Base-by-base conservation (phyloP, 2,888 invertebrate species). In the Neuroscelio doddi region DNA sequence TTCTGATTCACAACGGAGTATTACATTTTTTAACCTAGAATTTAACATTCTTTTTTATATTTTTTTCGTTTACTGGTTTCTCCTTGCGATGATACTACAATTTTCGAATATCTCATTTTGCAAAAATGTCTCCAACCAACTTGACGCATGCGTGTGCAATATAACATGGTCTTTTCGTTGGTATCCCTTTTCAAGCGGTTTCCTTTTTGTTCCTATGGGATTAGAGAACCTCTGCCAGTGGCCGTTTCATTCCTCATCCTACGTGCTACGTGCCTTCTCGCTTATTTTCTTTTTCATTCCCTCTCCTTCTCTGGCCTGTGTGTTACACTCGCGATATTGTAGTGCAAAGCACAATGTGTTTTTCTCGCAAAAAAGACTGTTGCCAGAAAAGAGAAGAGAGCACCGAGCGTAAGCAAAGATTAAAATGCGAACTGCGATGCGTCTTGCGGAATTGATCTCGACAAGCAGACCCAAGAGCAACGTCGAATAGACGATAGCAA, bases 161-260 rank as follows among this genome's bases (percentile, higher is more conserved):
- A 7, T 32, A 38, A 38, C 38, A n/a, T n/a, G 15, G 21, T 38
- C 17, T 38, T 15, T 16, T 38, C 38, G 38, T 12, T 9, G 21
- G 17, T 12, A 16, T 21, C 38, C 41, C 41, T 24, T 41, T 41
- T 21, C n/a, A 24, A 21, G n/a, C n/a, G 41, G 1, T 21, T 24
- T 24, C 41, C 41, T 41, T 41, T 41, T 41, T 41, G 41, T 41
- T 24, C 41, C 41, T 41, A 24, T 12, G 41, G 41, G 41, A 41
- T 26, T 71, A 73, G 70, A 75, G 72, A 73, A 72, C 68, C 65
- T 70, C 72, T 72, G 72, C 69, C 64, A 57, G 65, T 71, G 69
- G 72, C 74, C 69, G 70, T 77, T 77, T 77, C 75, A 76, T 77
- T 77, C 71, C 76, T 77, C 75, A 76, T 74, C 71, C 47, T 56